Conservation (phyloP, 2,888 invertebrate genomes). For the Diaphora mendica region DNA sequence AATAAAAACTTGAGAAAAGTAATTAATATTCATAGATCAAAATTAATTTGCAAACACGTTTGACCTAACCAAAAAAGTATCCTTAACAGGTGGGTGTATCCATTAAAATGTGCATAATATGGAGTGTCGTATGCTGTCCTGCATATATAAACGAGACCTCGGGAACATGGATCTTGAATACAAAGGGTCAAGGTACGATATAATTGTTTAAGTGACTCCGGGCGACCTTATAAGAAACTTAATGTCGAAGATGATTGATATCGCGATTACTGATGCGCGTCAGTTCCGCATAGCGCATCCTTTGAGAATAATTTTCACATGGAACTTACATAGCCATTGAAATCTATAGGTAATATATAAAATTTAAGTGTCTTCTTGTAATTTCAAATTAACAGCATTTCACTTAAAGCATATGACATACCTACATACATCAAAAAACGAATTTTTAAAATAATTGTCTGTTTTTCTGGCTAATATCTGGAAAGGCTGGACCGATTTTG, state of each 20-base stretch:
- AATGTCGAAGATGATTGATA: slow-evolving; percentile 14
- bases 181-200: slow-evolving; percentile 37
- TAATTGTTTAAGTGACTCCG: slow-evolving; percentile 23
- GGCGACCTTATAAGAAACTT: slow-evolving; percentile 6
- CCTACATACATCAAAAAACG: too few relatives aligned
- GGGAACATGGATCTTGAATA: slow-evolving; percentile 42
- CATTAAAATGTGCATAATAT: slow-evolving; percentile 34
- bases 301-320: slow-evolving; percentile 3
- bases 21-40: slow-evolving; percentile 36
- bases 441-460: too few relatives aligned
- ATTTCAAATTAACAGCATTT: too few relatives aligned
- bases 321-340: background rate
- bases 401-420: too few relatives aligned
- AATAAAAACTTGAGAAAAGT: slow-evolving; percentile 2
- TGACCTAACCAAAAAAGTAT: slow-evolving; percentile 50
- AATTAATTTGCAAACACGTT: slow-evolving; percentile 44
- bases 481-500: too few relatives aligned
- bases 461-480: too few relatives aligned
- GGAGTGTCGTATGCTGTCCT: slow-evolving; percentile 54
- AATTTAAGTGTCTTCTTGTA: too few relatives aligned
- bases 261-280: slow-evolving; percentile 9
- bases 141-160: slow-evolving; percentile 56
- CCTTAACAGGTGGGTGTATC: slow-evolving; percentile 40
- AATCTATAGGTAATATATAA: too few relatives aligned
- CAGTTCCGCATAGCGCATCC: slow-evolving; percentile 12